Evolutionary conservation across 2,797 vertebrate genomes (phyloP).

Genomic region (Carcharodon carcharias): DNA sequence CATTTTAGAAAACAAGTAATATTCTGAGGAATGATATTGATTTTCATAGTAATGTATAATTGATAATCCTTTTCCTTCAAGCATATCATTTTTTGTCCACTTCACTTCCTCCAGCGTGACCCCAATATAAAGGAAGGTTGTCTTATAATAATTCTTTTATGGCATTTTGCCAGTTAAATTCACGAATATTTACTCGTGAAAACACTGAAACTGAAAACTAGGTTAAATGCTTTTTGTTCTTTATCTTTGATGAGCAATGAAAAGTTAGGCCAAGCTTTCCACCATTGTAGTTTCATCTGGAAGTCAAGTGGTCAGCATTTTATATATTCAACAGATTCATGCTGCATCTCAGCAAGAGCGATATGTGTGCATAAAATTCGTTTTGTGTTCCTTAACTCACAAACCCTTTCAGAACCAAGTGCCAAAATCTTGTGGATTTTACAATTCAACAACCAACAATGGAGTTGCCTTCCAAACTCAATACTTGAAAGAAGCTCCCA

Average conservation of each 20-base stretch:
- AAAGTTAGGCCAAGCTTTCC: background rate
- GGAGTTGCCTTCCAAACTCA: background rate
- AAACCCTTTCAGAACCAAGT: background rate
- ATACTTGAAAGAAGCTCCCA: background rate
- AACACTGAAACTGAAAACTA: background rate
- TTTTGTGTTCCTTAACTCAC: background rate
- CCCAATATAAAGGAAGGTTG: conserved; percentile 18
- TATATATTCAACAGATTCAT: conserved; percentile 8
- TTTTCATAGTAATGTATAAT: conserved; percentile 41
- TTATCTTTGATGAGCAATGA: background rate
- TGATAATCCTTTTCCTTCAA: conserved; percentile 74
- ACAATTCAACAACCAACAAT: background rate
- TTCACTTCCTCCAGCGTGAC: conserved; percentile 55
- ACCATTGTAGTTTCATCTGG: background rate
- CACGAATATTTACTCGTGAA: background rate
- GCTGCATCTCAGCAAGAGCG: background rate
- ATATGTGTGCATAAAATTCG: background rate
- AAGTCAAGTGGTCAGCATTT: background rate
- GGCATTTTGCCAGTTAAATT: conserved; percentile 3
- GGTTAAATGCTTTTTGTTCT: background rate
- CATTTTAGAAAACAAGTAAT: conserved; percentile 14
- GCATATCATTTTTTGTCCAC: conserved; percentile 70
- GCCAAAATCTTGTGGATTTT: background rate
- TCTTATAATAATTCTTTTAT: background rate
- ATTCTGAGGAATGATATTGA: background rate